Evolutionary conservation across 2,888 invertebrate species (phyloP).

Genomic region (Caenorhabditis plicata): DNA sequence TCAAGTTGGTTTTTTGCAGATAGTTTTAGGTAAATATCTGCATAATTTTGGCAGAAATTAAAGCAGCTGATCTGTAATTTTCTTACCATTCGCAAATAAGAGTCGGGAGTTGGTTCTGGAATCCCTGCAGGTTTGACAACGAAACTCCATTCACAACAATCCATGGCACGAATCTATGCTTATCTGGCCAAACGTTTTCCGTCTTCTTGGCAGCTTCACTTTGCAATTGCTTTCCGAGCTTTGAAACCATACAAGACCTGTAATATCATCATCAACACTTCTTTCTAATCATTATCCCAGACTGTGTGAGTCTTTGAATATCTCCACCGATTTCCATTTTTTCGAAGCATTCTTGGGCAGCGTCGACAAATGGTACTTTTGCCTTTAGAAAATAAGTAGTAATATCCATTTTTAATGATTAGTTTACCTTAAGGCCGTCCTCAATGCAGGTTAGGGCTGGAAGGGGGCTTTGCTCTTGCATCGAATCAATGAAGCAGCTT

Average conservation of each 20-base stretch:
- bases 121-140: constrained; percentile 30
- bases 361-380: constrained; percentile 41
- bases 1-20: too few relatives aligned
- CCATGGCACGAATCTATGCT: constrained; percentile 58
- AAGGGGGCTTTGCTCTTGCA: constrained; percentile 43
- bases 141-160: constrained; percentile 56
- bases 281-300: neutral
- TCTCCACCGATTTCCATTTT: constrained; percentile 40
- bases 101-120: constrained; percentile 37
- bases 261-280: neutral
- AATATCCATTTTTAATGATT: neutral
- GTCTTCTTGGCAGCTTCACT: constrained; percentile 48
- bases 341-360: constrained; percentile 44
- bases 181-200: constrained; percentile 43
- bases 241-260: constrained; percentile 49
- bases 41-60: too few relatives aligned
- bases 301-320: constrained; percentile 46
- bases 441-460: constrained; percentile 54
- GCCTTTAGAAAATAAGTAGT: constrained; percentile 16
- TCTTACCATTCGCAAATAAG: constrained; percentile 48
- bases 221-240: constrained; percentile 49
- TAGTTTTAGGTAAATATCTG: too few relatives aligned
- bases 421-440: constrained; percentile 10
- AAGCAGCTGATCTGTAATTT: neutral
- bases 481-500: constrained; percentile 48